Evolutionary conservation across 2,888 invertebrate species (phyloP), one percentile per base, ranked within the genome.

Genomic region (Helobdella robusta): DNA sequence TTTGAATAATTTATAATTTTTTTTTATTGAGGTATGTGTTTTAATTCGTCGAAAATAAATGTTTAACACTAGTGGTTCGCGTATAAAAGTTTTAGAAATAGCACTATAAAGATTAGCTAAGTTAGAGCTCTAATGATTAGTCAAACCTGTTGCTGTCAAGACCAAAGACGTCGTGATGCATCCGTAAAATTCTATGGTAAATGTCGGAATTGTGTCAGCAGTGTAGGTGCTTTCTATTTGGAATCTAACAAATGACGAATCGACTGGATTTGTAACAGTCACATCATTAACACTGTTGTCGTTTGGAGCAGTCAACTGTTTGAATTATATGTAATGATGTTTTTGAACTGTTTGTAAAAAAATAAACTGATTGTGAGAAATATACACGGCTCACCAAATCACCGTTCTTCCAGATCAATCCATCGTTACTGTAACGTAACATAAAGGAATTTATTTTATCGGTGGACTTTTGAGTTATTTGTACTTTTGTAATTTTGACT

Each of bases 371-470:
- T n/a, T n/a, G n/a, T n/a, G n/a, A n/a, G n/a, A n/a, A 50, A n/a
- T 50, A n/a, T 18, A 5, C 32, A 25, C 30, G 18, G 11, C 69
- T 40, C 64, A 74, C 73, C 67, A 40, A 52, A 69, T 73, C 70
- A 18, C 69, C 71, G 0, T 67, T 66, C 44, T 70, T 69, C 73
- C 74, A 75, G 8, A 72, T 70, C 2, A 65, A 52, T 0, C 74
- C 74, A 66, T 75, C 75, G 58, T 73, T 67, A 48, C 75, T 75
- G 71, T 73, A 74, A 11, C 67, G 64, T 28, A 74, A 52, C 11
- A 64, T 64, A 25, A 74, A 59, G 4, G 68, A 65, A 0, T 68
- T 72, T 2, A 71, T 72, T 1, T 18, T 23, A 2, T 66, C 66
- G 23, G 67, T 52, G 0, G 67, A 40, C 2, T 65, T 56, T 5